Conservation (phyloP, 1,140 invertebrate species). For the Bombus polaris region DNA sequence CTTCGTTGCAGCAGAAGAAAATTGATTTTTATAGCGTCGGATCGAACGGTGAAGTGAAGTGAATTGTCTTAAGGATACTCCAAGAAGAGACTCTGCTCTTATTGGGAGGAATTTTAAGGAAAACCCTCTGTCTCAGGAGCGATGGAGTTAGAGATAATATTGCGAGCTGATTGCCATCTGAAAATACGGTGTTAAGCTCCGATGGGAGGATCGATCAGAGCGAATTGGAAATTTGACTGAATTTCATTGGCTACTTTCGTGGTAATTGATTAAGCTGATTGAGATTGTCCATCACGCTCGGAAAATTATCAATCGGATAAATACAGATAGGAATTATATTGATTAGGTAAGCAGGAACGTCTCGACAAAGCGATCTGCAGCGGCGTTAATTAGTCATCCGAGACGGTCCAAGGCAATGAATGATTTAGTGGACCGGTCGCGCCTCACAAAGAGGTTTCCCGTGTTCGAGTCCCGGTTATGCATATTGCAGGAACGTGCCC, state of each 20-base stretch:
- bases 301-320: background rate
- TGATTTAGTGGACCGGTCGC: slow-evolving; percentile 75
- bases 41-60: background rate
- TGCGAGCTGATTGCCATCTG: background rate
- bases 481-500: slow-evolving; percentile 80
- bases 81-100: too few relatives aligned
- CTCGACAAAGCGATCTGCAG: slow-evolving; percentile 63
- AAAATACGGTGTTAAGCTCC: background rate
- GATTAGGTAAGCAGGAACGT: slow-evolving; percentile 62
- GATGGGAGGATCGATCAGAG: background rate
- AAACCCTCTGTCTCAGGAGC: too few relatives aligned
- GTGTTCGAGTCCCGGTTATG: slow-evolving; percentile 78
- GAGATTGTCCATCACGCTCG: background rate
- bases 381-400: slow-evolving; percentile 71
- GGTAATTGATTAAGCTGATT: background rate
- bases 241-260: background rate
- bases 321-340: slow-evolving; percentile 27
- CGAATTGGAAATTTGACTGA: background rate
- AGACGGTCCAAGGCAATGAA: slow-evolving; percentile 73
- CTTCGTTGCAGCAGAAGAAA: background rate
- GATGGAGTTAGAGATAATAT: background rate
- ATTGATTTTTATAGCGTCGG: slow-evolving; percentile 14
- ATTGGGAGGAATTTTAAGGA: background rate
- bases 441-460: slow-evolving; percentile 80
- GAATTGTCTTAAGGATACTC: too few relatives aligned